Conservation (phyloP, 1,140 invertebrate genomes). For the Monomorium pharaonis region DNA sequence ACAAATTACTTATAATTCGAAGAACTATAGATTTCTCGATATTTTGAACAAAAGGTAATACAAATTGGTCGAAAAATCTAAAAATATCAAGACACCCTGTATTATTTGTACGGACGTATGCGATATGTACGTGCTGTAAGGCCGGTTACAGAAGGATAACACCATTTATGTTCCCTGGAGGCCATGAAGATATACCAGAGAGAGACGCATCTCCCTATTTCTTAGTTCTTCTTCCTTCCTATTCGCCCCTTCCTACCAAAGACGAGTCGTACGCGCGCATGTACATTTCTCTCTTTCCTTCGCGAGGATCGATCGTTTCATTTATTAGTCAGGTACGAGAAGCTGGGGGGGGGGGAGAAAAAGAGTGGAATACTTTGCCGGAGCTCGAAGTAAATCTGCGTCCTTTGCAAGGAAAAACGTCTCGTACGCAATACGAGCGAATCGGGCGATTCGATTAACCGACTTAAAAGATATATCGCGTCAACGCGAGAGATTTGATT, state of each 20-base stretch:
- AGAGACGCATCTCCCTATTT: constrained; percentile 59
- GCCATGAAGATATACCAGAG: constrained; percentile 74
- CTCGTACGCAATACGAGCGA: constrained; percentile 1
- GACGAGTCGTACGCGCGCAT: constrained; percentile 28
- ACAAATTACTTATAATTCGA: not conserved
- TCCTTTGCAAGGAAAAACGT: not conserved
- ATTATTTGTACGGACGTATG: not conserved
- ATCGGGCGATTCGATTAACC: not conserved
- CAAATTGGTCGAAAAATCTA: constrained; percentile 9
- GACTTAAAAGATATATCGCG: not conserved
- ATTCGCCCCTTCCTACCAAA: constrained; percentile 1
- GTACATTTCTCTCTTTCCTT: constrained; percentile 15
- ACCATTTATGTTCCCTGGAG: constrained; percentile 72
- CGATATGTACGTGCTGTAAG: constrained; percentile 29
- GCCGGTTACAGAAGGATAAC: constrained; percentile 72
- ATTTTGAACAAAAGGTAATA: not conserved
- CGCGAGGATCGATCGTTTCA: constrained; percentile 62
- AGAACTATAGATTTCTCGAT: not conserved
- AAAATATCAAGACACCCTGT: not conserved
- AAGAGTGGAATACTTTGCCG: not conserved
- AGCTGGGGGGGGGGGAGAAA: not conserved
- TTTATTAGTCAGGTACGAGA: constrained; percentile 56
- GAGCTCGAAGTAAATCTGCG: not conserved
- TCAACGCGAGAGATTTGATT: not conserved
- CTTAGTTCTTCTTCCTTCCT: constrained; percentile 29